Conservation (phyloP, 2,113 vertebrate genomes). For the Podarcis cretensis region DNA sequence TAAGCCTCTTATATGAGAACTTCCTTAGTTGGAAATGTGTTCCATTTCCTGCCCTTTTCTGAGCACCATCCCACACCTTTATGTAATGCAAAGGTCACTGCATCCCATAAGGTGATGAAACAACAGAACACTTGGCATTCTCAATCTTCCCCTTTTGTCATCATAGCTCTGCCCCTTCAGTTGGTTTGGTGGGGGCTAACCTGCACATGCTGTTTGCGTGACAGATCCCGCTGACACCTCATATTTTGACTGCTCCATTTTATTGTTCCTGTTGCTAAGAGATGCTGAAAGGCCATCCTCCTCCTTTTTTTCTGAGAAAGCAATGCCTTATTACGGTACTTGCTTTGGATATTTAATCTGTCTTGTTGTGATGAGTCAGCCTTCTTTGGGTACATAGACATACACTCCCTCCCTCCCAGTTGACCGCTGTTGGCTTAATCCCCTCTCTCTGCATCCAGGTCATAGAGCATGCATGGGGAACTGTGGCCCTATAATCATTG, state of each 20-base stretch:
- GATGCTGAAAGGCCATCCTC: background rate
- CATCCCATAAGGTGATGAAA: background rate
- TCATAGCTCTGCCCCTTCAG: background rate
- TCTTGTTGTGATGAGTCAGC: background rate
- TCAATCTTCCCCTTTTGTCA: background rate
- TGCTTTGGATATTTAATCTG: background rate
- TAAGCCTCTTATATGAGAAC: background rate
- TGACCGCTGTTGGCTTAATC: background rate
- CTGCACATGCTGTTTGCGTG: background rate
- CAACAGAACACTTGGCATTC: background rate
- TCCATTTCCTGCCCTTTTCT: background rate
- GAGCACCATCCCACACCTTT: background rate
- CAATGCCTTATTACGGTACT: background rate
- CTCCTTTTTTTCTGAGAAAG: background rate
- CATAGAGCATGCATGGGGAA: too few relatives aligned
- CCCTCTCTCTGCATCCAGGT: fast-evolving
- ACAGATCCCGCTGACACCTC: background rate
- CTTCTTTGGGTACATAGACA: background rate
- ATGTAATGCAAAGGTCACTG: background rate
- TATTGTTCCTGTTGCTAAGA: background rate
- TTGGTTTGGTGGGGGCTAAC: background rate
- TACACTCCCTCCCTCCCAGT: fast-evolving
- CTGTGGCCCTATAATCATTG: too few relatives aligned
- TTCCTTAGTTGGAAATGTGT: background rate
- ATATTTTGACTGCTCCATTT: background rate